Percentiles rank a stretch among this genome's conserved stretches.
phyloP scores from a whole-genome alignment of 2,888 invertebrate genomes.

The Zhengitettix transpicula region DNA sequence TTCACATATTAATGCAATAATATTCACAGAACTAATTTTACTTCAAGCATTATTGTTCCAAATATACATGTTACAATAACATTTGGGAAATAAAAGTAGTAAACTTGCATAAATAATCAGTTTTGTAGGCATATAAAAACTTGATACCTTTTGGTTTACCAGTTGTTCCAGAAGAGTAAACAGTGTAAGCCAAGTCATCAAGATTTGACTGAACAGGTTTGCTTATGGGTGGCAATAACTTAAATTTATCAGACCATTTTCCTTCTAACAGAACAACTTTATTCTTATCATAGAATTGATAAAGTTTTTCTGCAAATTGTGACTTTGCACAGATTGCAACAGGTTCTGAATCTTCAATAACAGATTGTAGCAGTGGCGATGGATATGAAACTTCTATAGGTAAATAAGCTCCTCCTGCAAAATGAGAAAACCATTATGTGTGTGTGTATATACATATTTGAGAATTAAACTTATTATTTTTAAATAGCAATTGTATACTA shows the following conservation, averaged over 20 bases:
- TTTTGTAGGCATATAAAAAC: too few species aligned
- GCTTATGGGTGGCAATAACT: not conserved
- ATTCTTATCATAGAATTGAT: not conserved
- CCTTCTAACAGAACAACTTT: constrained; percentile 10
- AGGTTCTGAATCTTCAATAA: constrained; percentile 16
- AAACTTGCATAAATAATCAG: too few species aligned
- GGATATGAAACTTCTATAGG: constrained; percentile 18
- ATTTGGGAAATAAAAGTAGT: too few species aligned
- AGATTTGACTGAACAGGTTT: constrained; percentile 9
- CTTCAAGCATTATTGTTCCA: too few species aligned
- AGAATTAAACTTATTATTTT: too few species aligned
- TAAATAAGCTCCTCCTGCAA: constrained; percentile 16
- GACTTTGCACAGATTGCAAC: constrained; percentile 15
- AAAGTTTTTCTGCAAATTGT: constrained; percentile 8
- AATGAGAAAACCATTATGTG: not conserved
- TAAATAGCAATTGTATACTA: too few species aligned
- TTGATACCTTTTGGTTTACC: constrained; percentile 17
- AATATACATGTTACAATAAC: too few species aligned
- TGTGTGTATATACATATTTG: not conserved
- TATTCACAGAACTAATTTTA: too few species aligned
- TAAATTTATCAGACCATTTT: constrained; percentile 9
- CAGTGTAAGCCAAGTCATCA: constrained; percentile 17
- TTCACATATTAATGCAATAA: too few species aligned
- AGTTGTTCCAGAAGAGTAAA: constrained; percentile 18
- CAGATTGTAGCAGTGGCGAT: constrained; percentile 13